phyloP scores from a whole-genome alignment of 2,888 invertebrate species.

The Meta bourneti region DNA sequence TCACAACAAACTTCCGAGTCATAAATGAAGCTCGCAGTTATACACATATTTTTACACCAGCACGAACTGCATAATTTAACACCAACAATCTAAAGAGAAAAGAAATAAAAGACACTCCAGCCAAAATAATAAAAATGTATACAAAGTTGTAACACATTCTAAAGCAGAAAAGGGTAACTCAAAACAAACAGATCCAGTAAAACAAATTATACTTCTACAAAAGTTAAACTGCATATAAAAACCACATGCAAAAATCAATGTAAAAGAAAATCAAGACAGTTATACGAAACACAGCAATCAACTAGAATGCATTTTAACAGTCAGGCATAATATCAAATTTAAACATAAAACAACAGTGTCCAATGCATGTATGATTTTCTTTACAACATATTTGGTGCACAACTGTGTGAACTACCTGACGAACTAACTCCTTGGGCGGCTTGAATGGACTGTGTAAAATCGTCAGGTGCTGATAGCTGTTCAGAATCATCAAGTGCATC shows the following conservation, averaged over 20 bases:
- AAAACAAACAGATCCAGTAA: background rate
- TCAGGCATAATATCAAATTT: constrained; percentile 28
- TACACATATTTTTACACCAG: constrained; percentile 7
- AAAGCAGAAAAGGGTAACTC: background rate
- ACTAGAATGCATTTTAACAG: constrained; percentile 37
- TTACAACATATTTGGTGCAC: constrained; percentile 73
- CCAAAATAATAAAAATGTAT: constrained; percentile 12
- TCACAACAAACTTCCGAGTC: background rate
- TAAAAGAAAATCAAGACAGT: constrained; percentile 3
- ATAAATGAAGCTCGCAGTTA: constrained; percentile 12
- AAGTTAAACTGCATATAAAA: constrained; percentile 2
- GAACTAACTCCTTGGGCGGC: constrained; percentile 72
- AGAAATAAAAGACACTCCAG: constrained; percentile 1
- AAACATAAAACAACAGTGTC: constrained; percentile 59
- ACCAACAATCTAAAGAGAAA: background rate
- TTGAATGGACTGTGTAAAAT: constrained; percentile 67
- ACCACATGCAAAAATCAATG: constrained; percentile 21
- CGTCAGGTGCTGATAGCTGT: constrained; percentile 55
- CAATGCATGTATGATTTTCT: constrained; percentile 66
- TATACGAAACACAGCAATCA: constrained; percentile 1
- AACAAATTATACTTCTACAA: background rate
- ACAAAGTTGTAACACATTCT: background rate
- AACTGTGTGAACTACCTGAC: constrained; percentile 75
- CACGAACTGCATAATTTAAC: background rate
- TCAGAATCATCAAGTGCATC: constrained; percentile 63